These are phyloP conservation scores for Drosophila imparisetae DNA, from an alignment of 2,888 invertebrate species.

Conservation along the genomic window DNA sequence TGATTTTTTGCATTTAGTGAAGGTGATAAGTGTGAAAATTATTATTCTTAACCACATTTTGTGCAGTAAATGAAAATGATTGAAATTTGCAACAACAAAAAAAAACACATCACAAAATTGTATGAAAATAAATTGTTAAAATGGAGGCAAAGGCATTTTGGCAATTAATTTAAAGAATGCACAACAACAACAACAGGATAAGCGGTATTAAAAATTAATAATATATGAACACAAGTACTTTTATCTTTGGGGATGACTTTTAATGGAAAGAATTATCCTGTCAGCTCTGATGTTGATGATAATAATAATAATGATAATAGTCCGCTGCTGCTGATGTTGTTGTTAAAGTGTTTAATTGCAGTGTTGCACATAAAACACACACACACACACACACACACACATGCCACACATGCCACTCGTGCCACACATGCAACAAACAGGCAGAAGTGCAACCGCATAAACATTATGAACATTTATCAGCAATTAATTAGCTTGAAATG, in stretches of 20 bases:
- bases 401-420: neutral
- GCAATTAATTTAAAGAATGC: conserved; percentile 41
- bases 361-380: conserved; percentile 15
- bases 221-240: conserved; percentile 40
- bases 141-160: conserved; percentile 29
- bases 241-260: conserved; percentile 28
- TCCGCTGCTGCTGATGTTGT: conserved; percentile 11
- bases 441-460: conserved; percentile 2
- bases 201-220: conserved; percentile 40
- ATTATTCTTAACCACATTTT: conserved; percentile 36
- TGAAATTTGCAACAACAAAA: conserved; percentile 32
- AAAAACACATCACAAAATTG: conserved; percentile 10
- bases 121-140: conserved; percentile 63
- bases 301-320: conserved; percentile 43
- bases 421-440: conserved; percentile 11
- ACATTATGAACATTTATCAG: conserved; percentile 40
- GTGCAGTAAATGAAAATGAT: conserved; percentile 62
- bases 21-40: neutral
- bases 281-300: conserved; percentile 13
- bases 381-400: neutral
- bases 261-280: conserved; percentile 47
- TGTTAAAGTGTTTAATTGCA: conserved; percentile 54
- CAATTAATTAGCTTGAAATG: conserved; percentile 67
- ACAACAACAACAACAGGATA: conserved; percentile 6
- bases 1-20: neutral